Evolutionary conservation across 2,888 invertebrate species (phyloP).

Genomic region (Acronicta leporina): DNA sequence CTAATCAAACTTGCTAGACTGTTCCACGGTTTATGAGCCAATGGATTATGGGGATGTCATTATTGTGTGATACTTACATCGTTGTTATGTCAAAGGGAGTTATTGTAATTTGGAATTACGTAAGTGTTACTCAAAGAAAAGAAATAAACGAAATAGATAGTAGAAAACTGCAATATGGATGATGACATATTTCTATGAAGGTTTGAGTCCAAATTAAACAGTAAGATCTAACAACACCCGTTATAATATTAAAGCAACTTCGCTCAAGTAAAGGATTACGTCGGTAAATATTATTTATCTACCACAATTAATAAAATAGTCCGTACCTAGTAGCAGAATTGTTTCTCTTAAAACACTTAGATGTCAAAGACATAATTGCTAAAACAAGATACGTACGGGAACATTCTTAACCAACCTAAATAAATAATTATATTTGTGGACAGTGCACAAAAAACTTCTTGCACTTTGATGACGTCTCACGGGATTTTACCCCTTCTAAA

Average conservation of each 20-base stretch:
- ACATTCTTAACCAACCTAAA: constrained; percentile 36
- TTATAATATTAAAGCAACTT: too few species aligned
- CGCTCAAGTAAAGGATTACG: too few species aligned
- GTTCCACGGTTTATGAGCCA: constrained; percentile 59
- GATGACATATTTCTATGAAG: too few species aligned
- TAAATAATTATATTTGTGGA: constrained; percentile 43
- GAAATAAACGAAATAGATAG: too few species aligned
- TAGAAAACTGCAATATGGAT: too few species aligned
- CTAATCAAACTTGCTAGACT: constrained; percentile 77
- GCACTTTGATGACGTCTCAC: constrained; percentile 58
- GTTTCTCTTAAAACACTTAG: too few species aligned
- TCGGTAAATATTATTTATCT: too few species aligned
- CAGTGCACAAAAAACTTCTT: constrained; percentile 56
- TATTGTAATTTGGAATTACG: constrained; percentile 4
- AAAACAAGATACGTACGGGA: constrained; percentile 6
- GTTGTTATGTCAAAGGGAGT: constrained; percentile 1
- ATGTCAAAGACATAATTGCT: neutral
- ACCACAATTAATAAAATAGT: too few species aligned
- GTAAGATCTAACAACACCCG: too few species aligned
- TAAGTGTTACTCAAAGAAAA: neutral
- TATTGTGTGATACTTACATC: constrained; percentile 52
- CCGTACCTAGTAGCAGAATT: too few species aligned
- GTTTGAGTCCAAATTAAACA: too few species aligned
- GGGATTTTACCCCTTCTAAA: constrained; percentile 71
- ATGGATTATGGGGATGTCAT: constrained; percentile 60